phyloP scores from a whole-genome alignment of 2,797 vertebrate genomes.

The Gambelia wislizenii region DNA sequence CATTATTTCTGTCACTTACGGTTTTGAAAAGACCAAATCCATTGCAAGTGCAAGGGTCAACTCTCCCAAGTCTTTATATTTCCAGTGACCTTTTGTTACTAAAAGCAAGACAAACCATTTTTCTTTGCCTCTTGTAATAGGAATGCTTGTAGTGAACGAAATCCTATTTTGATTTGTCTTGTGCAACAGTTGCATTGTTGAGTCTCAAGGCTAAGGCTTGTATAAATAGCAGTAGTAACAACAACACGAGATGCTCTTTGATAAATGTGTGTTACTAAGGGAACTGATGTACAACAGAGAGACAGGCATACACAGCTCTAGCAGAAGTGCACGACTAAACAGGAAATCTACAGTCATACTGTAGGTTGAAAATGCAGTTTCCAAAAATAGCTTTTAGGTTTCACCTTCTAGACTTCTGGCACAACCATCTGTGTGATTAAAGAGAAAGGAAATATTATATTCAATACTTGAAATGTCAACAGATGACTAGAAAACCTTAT shows the following conservation, averaged over 20 bases:
- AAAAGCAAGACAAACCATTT: neutral
- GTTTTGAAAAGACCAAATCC: conserved; percentile 12
- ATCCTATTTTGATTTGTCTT: neutral
- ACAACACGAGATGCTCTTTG: neutral
- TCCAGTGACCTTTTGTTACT: neutral
- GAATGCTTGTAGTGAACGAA: neutral
- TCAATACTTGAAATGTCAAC: conserved; percentile 40
- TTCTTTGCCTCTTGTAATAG: conserved; percentile 8
- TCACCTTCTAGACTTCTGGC: conserved; percentile 28
- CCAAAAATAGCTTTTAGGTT: conserved; percentile 32
- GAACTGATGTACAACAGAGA: neutral
- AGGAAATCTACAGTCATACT: neutral
- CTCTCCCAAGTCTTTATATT: neutral
- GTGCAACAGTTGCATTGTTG: conserved; percentile 1
- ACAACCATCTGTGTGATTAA: conserved; percentile 35
- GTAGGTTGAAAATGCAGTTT: conserved; percentile 10
- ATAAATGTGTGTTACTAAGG: conserved; percentile 14
- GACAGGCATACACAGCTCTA: neutral
- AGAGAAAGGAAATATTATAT: conserved; percentile 38
- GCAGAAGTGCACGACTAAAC: neutral
- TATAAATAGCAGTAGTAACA: conserved; percentile 6
- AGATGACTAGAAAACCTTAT: conserved; percentile 14
- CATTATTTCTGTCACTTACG: neutral
- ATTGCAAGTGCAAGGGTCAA: neutral
- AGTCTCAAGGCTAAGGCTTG: neutral